Conservation (phyloP, 2,113 vertebrate species). For the Neofelis nebulosa region DNA sequence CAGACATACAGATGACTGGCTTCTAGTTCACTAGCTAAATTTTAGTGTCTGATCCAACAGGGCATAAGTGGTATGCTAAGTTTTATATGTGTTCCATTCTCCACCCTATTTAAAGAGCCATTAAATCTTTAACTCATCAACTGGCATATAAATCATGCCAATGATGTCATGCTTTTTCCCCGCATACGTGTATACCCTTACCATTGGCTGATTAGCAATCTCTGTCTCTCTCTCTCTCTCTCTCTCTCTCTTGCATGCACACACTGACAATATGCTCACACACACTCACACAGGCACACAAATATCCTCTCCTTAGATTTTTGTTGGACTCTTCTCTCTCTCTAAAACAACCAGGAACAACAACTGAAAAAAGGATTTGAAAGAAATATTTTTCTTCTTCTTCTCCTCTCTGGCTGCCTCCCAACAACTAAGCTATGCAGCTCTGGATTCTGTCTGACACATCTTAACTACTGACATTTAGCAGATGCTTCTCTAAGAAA, state of each 20-base stretch:
- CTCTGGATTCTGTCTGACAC: constrained; percentile 79
- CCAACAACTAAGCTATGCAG: constrained; percentile 38
- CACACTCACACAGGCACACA: not conserved
- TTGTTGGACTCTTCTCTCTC: constrained; percentile 11
- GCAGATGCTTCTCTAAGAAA: constrained; percentile 76
- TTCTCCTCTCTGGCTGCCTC: constrained; percentile 66
- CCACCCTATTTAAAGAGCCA: constrained; percentile 23
- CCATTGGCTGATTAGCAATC: not conserved
- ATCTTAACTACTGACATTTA: constrained; percentile 78
- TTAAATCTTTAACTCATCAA: constrained; percentile 63
- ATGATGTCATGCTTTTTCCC: constrained; percentile 48
- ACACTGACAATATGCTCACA: not conserved
- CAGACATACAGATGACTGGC: not conserved
- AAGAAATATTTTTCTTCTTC: constrained; percentile 64
- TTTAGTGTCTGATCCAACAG: constrained; percentile 13
- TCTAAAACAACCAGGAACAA: constrained; percentile 41
- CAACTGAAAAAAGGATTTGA: constrained; percentile 45
- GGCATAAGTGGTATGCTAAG: not conserved
- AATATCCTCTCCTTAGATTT: constrained; percentile 21
- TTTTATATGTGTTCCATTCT: constrained; percentile 18
- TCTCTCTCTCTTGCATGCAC: not conserved
- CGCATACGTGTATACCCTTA: not conserved
- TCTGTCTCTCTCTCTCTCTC: not conserved
- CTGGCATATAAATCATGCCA: constrained; percentile 43
- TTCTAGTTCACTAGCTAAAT: not conserved